Percentiles rank a stretch among this genome's conserved stretches.
These are phyloP conservation scores for Tarsius wallacei DNA, from an alignment of 2,797 vertebrate genomes.

Conservation along the genomic window DNA sequence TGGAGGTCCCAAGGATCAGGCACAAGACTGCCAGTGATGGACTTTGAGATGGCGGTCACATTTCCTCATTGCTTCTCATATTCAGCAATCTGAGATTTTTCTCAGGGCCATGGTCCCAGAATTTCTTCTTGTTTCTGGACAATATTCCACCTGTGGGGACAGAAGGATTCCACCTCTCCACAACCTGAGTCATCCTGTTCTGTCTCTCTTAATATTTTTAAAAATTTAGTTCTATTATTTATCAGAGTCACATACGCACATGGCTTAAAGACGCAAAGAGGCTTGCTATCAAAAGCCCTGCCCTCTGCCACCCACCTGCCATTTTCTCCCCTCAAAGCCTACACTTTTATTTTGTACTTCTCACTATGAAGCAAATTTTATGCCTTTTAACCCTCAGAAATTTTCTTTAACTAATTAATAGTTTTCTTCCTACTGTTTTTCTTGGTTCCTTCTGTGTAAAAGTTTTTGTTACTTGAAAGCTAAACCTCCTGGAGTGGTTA, in stretches of 20 bases:
- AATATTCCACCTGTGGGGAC: no score
- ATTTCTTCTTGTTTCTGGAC: not conserved
- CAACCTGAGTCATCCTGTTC: not conserved
- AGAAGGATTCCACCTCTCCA: not conserved
- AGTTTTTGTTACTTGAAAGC: not conserved
- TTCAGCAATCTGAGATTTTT: not conserved
- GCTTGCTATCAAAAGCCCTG: not conserved
- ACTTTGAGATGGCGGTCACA: no score
- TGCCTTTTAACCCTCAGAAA: not conserved
- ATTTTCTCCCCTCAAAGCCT: not conserved
- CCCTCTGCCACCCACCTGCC: not conserved
- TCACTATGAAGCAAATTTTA: not conserved
- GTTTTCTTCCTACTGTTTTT: not conserved
- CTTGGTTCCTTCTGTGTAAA: not conserved
- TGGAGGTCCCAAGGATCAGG: no score
- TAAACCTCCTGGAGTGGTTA: not conserved
- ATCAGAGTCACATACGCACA: not conserved
- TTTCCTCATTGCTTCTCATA: no score
- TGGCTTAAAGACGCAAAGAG: not conserved
- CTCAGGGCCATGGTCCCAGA: not conserved
- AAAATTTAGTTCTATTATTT: not conserved
- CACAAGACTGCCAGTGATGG: no score
- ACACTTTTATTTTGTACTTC: not conserved
- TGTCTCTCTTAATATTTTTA: not conserved
- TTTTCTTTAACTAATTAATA: not conserved